These are phyloP conservation scores for Neoniphon sammara DNA, from an alignment of 2,797 vertebrate genomes.

Conservation along the genomic window DNA sequence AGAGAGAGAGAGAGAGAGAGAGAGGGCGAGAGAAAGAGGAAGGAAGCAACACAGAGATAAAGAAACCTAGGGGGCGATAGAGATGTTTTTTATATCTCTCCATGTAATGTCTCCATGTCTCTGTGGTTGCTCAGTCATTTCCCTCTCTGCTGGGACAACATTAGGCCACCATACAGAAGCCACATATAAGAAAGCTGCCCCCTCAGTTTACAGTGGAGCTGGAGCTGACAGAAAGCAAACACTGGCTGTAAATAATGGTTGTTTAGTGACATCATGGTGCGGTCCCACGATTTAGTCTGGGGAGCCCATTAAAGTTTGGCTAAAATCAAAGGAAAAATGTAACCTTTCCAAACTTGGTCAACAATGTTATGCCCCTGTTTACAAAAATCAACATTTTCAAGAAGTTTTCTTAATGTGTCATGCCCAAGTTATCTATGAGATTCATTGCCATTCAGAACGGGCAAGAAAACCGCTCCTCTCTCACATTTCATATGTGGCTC, in stretches of 20 bases:
- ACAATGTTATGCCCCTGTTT: constrained; percentile 19
- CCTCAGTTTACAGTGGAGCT: constrained; percentile 38
- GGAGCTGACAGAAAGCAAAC: constrained; percentile 45
- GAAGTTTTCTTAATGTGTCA: constrained; percentile 18
- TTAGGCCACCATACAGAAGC: constrained; percentile 48
- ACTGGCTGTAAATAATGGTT: constrained; percentile 37
- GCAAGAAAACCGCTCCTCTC: constrained; percentile 21
- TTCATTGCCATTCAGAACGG: constrained; percentile 15
- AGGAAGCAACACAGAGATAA: constrained; percentile 13
- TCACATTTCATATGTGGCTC: neutral
- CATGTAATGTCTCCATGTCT: constrained; percentile 37
- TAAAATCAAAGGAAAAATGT: constrained; percentile 39
- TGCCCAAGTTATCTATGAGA: constrained; percentile 28
- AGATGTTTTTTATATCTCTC: constrained; percentile 16
- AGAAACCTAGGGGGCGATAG: constrained; percentile 4
- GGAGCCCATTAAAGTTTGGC: constrained; percentile 12
- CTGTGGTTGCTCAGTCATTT: constrained; percentile 52
- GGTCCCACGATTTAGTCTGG: constrained; percentile 33
- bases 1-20: constrained; percentile 11
- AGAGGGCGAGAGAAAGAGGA: constrained; percentile 2
- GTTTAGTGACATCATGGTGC: constrained; percentile 51
- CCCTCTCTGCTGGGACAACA: constrained; percentile 45
- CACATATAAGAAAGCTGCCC: constrained; percentile 36
- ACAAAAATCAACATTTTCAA: constrained; percentile 19
- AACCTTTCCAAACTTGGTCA: constrained; percentile 1